Conservation (phyloP, 2,797 vertebrate species). For the Esox masquinongy region DNA sequence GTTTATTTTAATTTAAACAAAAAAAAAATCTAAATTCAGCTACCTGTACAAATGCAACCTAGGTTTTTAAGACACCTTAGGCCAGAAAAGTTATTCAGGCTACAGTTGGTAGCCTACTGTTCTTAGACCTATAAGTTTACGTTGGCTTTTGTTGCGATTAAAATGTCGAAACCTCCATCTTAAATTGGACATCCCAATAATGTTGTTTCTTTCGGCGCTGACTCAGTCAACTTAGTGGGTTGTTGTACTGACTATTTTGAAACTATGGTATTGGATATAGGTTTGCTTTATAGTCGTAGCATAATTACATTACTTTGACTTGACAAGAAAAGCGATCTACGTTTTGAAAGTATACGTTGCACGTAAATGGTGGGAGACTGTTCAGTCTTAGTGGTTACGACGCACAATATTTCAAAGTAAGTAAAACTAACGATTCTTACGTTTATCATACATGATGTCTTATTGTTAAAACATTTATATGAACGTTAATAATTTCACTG, state of each 20-base stretch:
- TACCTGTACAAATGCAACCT: too few relatives aligned
- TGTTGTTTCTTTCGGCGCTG: neutral
- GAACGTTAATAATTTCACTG: neutral
- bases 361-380: neutral
- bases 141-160: neutral
- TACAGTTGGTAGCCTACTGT: neutral
- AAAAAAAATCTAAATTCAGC: too few relatives aligned
- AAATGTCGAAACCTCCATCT: neutral
- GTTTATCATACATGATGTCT: neutral
- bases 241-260: neutral
- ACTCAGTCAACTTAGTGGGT: neutral
- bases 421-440: neutral
- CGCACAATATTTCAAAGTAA: neutral
- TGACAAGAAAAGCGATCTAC: neutral
- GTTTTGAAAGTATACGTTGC: neutral
- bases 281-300: neutral
- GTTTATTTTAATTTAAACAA: too few relatives aligned
- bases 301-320: neutral
- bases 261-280: neutral
- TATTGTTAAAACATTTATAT: neutral
- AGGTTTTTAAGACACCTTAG: too few relatives aligned
- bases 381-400: neutral
- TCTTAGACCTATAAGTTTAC: neutral
- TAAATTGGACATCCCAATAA: constrained; percentile 46
- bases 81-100: too few relatives aligned